Percentiles rank a stretch among this genome's conserved stretches.
Conservation (phyloP, 2,888 invertebrate species). For the Dynastes tityus region DNA sequence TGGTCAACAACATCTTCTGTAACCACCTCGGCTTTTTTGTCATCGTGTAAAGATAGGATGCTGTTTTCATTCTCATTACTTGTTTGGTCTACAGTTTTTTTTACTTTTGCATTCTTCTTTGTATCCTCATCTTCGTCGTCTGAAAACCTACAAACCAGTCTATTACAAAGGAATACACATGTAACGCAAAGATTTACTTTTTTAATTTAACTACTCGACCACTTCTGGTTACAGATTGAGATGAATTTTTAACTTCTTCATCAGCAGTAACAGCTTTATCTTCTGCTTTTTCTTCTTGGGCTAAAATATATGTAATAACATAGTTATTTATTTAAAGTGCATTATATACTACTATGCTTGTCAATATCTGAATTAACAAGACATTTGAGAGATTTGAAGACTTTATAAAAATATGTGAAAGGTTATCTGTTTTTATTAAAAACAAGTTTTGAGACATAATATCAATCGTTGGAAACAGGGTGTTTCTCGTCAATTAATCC, state of each 20-base stretch:
- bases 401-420: too few relatives aligned
- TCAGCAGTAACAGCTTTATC: conserved; percentile 56
- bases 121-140: conserved; percentile 73
- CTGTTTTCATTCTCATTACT: conserved; percentile 46
- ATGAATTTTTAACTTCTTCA: conserved; percentile 69
- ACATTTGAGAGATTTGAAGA: too few relatives aligned
- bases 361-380: too few relatives aligned
- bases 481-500: too few relatives aligned
- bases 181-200: conserved; percentile 64
- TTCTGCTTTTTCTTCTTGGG: conserved; percentile 33
- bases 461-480: too few relatives aligned
- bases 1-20: conserved; percentile 29
- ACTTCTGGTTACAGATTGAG: conserved; percentile 73
- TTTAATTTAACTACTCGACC: conserved; percentile 84
- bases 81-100: conserved; percentile 61
- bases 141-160: conserved; percentile 66
- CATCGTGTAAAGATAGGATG: neutral
- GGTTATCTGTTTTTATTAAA: too few relatives aligned
- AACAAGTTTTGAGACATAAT: too few relatives aligned
- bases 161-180: neutral
- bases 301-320: neutral
- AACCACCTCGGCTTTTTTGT: neutral
- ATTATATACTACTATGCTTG: too few relatives aligned
- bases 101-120: conserved; percentile 67
- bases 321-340: neutral